Base-by-base conservation (phyloP, 2,113 vertebrate species). In the Aptenodytes patagonicus region DNA sequence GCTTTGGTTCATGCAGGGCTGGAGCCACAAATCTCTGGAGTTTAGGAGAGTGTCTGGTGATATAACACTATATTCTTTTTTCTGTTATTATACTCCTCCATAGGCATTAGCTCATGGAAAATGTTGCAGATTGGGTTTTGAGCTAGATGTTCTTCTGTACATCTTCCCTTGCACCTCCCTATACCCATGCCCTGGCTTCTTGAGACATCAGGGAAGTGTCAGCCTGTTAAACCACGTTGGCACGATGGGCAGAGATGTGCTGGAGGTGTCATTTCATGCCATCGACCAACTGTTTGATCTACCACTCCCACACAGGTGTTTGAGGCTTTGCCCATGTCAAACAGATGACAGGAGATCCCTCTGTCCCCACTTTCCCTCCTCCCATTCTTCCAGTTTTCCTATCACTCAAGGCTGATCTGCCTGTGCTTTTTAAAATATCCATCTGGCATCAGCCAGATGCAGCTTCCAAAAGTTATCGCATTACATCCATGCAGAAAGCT, bases 21-120 rank as follows among this genome's bases (percentile, higher is more conserved):
- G 58, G 47, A 64, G 38, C 36, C 60, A 77, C 36, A 49, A 10
- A 78, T 11, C 68, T 40, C 54, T 52, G 64, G 36, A 66, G 68
- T 28, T 31, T 25, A 55, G 36, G 44, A 57, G 17, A 54, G 24
- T 32, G 31, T 61, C 54, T 83, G 68, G 11, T 40, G 31, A 54
- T 61, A 26, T 2, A 66, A 73, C 21, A 58, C 13, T 22, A 2
- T 0, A 1, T 17, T 24, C 2, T 7, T 91, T n/a, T 40, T 38
- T 17, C 42, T 78, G 17, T 40, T 78, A 22, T 55, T 55, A n/a
- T 40, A 26, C 8, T 11, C 7, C 21, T 46, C 42, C 69, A 17
- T 11, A 77, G 58, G 10, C 13, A 34, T 44, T 72, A 89, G 47
- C 40, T 58, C 15, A 18, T 5, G 13, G 71, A 49, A 86, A 89